Conservation (phyloP, 92 coral and sea anemone species). For the Chrysogorgia sp. region DNA sequence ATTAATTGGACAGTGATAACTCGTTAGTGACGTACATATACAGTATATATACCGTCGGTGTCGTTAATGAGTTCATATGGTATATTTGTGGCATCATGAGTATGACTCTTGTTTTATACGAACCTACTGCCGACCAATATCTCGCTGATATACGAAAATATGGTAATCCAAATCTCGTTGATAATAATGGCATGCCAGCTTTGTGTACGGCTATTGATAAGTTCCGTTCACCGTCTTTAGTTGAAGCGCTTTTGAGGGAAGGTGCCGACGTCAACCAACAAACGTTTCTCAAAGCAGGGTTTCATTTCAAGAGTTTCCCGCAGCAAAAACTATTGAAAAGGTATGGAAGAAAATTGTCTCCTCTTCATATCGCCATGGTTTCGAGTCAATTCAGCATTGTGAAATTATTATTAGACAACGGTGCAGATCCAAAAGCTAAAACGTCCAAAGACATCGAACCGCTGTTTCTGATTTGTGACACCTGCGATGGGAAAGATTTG, state of each 20-base stretch:
- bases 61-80: too few species aligned
- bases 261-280: conserved; percentile 12
- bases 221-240: conserved; percentile 6
- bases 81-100: too few species aligned
- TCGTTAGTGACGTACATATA: too few species aligned
- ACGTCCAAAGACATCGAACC: conserved; percentile 31
- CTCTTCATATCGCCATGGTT: conserved; percentile 3
- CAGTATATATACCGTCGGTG: too few species aligned
- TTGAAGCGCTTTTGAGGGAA: conserved; percentile 24
- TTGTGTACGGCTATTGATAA: conserved; percentile 9
- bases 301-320: not conserved
- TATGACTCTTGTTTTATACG: conserved; percentile 3
- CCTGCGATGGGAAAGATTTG: not conserved
- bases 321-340: not conserved
- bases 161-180: not conserved
- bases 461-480: not conserved
- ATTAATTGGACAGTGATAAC: too few species aligned
- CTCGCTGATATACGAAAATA: not conserved
- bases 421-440: conserved; percentile 32
- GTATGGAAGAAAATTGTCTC: not conserved
- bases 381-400: not conserved
- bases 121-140: conserved; percentile 4
- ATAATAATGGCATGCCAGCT: conserved; percentile 5
- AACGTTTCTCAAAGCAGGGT: not conserved
- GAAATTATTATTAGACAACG: conserved; percentile 9